A percentile compares a stretch with the other conserved stretches of the same genome.
Evolutionary conservation across 2,113 vertebrate species (phyloP).

Genomic region (Antechinus stuartii): DNA sequence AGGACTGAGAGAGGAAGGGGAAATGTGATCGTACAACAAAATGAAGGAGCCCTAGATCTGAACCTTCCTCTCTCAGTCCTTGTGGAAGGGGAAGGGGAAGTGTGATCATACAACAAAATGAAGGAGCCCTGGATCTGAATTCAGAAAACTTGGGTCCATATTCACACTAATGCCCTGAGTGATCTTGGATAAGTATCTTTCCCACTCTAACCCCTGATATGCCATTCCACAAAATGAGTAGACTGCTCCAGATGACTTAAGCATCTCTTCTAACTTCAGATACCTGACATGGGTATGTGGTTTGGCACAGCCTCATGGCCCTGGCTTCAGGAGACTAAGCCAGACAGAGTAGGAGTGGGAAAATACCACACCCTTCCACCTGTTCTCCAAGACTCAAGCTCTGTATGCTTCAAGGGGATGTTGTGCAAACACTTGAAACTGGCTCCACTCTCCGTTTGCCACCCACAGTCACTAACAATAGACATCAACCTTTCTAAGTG

Average conservation of each 20-base stretch:
- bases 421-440: background rate
- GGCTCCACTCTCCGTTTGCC: background rate
- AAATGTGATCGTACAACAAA: fast-evolving
- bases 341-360: background rate
- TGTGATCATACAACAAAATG: fast-evolving
- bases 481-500: background rate
- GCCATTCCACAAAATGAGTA: background rate
- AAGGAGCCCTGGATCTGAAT: background rate
- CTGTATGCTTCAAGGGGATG: background rate
- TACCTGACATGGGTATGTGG: background rate
- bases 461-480: background rate
- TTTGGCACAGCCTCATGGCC: background rate
- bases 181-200: background rate
- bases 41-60: background rate
- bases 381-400: background rate
- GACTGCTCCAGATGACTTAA: background rate
- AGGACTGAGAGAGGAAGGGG: fast-evolving
- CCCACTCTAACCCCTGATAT: background rate
- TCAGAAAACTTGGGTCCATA: background rate
- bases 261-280: background rate
- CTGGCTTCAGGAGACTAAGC: background rate
- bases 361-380: too few species aligned
- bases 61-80: background rate
- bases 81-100: too few species aligned
- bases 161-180: background rate